Evolutionary conservation across 2,888 invertebrate genomes (phyloP), one percentile per base, ranked within the genome.

Genomic region (Agonopterix subpropinquella): DNA sequence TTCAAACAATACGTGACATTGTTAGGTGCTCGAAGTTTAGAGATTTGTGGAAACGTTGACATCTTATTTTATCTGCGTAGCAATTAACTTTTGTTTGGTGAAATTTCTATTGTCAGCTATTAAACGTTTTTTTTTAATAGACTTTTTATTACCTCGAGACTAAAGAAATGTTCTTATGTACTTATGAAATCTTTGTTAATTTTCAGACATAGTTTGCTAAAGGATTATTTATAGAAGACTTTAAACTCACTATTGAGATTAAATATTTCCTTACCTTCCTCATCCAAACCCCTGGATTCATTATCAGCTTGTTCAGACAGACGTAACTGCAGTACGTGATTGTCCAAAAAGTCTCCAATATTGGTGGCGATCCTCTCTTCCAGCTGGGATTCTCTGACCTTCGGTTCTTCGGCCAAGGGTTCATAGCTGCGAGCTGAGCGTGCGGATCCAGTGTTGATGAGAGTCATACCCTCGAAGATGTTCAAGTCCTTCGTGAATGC

Each of bases 401-500:
- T 84, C 0, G 84, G 84, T 18, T 88, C 86, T 53, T 80, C 83
- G 50, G 81, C 77, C 2, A 88, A 57, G 10, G 79, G 80, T 50
- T 88, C 88, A 53, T 83, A 88, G 65, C 86, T 87, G 4, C 88
- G 73, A 35, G 87, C 80, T 10, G 88, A 86, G 2, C 88, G 67
- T 36, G 85, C 81, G 63, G 90, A 77, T 57, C 89, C 83, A 4
- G 89, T 90, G 61, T 90, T 90, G 49, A 80, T 78, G 56, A 80
- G 73, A 51, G 65, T 85, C 70, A 92, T 80, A 11, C 90, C 91
- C 47, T 89, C 90, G 49, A 81, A 81, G 48, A 88, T 65, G 43
- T 84, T 86, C 36, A 92, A 59, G 52, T 90, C 89, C 59, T 90
- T 80, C 41, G 89, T 74, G 47, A 90, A 84, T 1, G 92, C 89